Conservation (phyloP, 2,888 invertebrate species). For the Sinotaia quadrata region DNA sequence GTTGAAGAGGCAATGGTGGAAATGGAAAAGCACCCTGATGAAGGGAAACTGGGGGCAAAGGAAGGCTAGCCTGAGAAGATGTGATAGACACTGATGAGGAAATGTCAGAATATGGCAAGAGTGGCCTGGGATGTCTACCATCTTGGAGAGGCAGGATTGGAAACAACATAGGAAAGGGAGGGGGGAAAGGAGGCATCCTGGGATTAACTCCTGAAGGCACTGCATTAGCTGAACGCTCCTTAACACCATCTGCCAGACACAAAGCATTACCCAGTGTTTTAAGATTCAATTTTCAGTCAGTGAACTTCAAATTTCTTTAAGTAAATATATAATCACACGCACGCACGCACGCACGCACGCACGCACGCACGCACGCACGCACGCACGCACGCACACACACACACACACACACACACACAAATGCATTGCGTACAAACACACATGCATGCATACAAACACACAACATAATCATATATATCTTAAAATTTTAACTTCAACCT, state of each 20-base stretch:
- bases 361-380: not conserved
- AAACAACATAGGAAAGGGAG: constrained; percentile 12
- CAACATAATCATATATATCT: not conserved
- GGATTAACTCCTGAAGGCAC: no score
- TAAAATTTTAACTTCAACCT: not conserved
- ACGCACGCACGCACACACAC: not conserved
- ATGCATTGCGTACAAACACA: no score
- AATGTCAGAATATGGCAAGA: constrained; percentile 2
- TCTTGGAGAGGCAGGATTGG: constrained; percentile 21
- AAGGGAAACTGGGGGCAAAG: constrained; percentile 9
- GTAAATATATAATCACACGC: not conserved
- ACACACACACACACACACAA: no score
- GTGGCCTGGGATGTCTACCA: constrained; percentile 1
- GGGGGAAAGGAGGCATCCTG: constrained; percentile 9
- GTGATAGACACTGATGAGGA: not conserved
- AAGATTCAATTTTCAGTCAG: not conserved
- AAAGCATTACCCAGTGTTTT: not conserved
- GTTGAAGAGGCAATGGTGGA: constrained; percentile 8
- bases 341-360: not conserved
- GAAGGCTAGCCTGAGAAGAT: not conserved
- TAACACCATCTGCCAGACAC: not conserved
- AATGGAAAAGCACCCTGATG: not conserved
- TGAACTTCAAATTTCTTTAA: not conserved
- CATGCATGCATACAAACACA: not conserved
- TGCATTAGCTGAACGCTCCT: no score